phyloP scores from a whole-genome alignment of 1,140 invertebrate genomes.

The Lucilia sericata region DNA sequence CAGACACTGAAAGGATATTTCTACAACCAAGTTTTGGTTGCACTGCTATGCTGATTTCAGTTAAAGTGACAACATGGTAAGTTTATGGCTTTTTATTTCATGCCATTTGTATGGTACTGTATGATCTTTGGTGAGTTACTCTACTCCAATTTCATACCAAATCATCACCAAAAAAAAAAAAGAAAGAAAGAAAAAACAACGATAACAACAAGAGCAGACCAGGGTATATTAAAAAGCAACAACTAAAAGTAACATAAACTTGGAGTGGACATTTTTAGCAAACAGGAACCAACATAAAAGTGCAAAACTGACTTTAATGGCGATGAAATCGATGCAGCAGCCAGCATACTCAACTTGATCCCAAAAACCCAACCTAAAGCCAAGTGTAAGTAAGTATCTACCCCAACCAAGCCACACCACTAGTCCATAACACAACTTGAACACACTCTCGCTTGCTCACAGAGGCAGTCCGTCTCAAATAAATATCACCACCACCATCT shows the following conservation, averaged over 20 bases:
- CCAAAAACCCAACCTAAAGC: slow-evolving; percentile 8
- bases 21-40: too few species aligned
- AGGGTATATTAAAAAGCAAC: neutral
- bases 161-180: neutral
- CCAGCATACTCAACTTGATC: neutral
- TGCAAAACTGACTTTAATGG: slow-evolving; percentile 62
- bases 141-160: slow-evolving; percentile 66
- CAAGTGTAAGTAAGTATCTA: neutral
- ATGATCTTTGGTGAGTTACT: slow-evolving; percentile 56
- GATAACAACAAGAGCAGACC: neutral
- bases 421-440: neutral
- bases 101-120: neutral
- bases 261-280: slow-evolving; percentile 55
- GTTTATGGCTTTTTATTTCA: too few species aligned
- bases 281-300: slow-evolving; percentile 61
- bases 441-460: neutral
- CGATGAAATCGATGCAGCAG: slow-evolving; percentile 61
- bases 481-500: slow-evolving; percentile 24
- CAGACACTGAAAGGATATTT: too few species aligned
- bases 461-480: neutral
- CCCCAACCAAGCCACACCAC: neutral
- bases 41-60: too few species aligned
- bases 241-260: neutral
- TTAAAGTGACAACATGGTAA: too few species aligned
- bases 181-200: too few species aligned